A percentile compares a stretch with the other conserved stretches of the same genome.
Evolutionary conservation across 1,140 invertebrate species (phyloP).

Genomic region (Drosophila ambigua): DNA sequence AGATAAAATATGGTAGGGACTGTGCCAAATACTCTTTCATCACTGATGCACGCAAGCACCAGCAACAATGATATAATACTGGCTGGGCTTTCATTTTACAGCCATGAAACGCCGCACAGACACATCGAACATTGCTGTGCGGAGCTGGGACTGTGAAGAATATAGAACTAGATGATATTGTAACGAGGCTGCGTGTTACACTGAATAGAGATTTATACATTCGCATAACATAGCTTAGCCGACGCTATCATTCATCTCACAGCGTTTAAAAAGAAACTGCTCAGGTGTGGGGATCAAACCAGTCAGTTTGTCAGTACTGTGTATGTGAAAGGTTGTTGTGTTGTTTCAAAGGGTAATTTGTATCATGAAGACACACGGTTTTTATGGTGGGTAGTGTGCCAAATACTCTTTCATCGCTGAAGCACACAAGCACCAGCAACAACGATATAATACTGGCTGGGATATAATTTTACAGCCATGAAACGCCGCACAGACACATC

Average conservation of each 20-base stretch:
- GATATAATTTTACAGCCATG: too few relatives aligned
- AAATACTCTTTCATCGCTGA: too few relatives aligned
- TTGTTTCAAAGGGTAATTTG: too few relatives aligned
- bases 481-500: too few relatives aligned
- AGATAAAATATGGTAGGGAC: too few relatives aligned
- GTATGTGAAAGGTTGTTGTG: background rate
- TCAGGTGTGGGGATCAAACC: constrained; percentile 12
- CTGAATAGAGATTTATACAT: constrained; percentile 47
- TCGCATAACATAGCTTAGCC: constrained; percentile 72
- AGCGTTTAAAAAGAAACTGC: constrained; percentile 79
- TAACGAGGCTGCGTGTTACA: constrained; percentile 69
- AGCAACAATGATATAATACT: background rate
- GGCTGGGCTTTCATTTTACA: constrained; percentile 10
- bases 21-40: too few relatives aligned
- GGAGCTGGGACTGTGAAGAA: background rate
- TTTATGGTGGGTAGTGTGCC: too few relatives aligned
- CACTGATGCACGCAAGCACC: too few relatives aligned
- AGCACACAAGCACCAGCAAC: too few relatives aligned
- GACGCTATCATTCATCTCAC: constrained; percentile 84
- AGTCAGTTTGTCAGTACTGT: constrained; percentile 57
- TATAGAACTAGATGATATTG: constrained; percentile 6
- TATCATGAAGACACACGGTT: too few relatives aligned
- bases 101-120: constrained; percentile 52
- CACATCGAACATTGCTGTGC: background rate
- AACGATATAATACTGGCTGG: too few relatives aligned